phyloP scores from a whole-genome alignment of 2,797 vertebrate genomes.

The Petrocephalus schoutedeni region DNA sequence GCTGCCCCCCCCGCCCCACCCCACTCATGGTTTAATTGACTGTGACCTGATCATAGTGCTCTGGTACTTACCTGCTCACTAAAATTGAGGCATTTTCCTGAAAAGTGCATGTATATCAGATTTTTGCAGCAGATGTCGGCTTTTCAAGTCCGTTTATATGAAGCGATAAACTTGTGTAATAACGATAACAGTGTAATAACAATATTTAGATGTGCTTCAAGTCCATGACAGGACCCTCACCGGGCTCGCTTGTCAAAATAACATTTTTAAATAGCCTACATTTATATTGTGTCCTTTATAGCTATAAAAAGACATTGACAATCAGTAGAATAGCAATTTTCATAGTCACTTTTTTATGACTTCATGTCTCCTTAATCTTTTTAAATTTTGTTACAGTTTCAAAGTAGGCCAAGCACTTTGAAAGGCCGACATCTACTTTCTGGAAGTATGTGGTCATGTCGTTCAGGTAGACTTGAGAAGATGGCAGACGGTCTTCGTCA shows the following conservation, averaged over 20 bases:
- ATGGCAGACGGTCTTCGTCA: neutral
- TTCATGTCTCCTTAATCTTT: constrained; percentile 30
- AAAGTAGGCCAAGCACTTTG: constrained; percentile 44
- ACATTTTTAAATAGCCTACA: neutral
- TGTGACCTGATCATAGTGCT: neutral
- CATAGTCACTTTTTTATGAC: neutral
- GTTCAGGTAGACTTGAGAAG: neutral
- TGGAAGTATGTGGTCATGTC: neutral
- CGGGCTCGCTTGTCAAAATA: neutral
- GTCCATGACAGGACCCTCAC: neutral
- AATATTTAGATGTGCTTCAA: neutral
- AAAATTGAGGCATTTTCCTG: neutral
- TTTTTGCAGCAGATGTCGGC: neutral
- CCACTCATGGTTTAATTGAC: neutral
- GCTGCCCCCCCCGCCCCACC: neutral
- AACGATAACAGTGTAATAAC: neutral
- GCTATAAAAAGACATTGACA: neutral
- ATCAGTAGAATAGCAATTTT: constrained; percentile 1
- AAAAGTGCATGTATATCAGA: neutral
- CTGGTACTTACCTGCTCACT: neutral
- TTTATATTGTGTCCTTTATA: neutral
- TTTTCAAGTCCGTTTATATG: neutral
- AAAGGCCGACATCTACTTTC: constrained; percentile 47
- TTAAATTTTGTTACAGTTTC: constrained; percentile 34
- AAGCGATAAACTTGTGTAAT: neutral